Percentiles rank a stretch among this genome's conserved stretches.
phyloP scores from a whole-genome alignment of 1,140 invertebrate genomes.

The Heliconius himera region DNA sequence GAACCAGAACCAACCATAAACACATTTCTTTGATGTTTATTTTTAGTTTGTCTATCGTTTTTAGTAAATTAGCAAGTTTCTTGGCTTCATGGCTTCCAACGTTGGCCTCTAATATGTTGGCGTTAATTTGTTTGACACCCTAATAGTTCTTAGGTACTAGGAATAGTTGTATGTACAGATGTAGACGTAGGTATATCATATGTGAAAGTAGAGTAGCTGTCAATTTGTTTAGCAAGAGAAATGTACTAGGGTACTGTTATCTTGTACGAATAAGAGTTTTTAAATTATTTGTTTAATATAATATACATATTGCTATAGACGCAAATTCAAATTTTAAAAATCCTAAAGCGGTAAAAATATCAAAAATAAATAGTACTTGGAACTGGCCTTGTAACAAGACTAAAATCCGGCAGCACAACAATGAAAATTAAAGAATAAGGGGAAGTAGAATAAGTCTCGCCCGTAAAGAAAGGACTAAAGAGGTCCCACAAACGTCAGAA shows the following conservation, averaged over 20 bases:
- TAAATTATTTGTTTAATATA: neutral
- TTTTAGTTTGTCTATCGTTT: constrained; percentile 37
- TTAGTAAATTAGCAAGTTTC: constrained; percentile 34
- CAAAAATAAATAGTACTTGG: neutral
- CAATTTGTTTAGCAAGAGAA: neutral
- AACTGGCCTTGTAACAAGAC: constrained; percentile 25
- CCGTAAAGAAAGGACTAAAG: constrained; percentile 41
- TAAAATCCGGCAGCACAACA: constrained; percentile 27
- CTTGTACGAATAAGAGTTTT: neutral
- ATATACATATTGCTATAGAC: neutral
- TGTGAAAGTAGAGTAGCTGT: neutral
- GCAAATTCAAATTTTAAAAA: neutral
- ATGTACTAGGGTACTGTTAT: neutral
- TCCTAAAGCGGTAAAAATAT: neutral
- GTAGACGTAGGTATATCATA: neutral
- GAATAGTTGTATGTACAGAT: neutral
- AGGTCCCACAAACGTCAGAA: constrained; percentile 48
- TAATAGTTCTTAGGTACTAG: neutral
- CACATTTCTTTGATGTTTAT: constrained; percentile 47
- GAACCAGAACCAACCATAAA: constrained; percentile 60
- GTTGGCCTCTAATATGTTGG: neutral
- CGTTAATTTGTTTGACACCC: constrained; percentile 16
- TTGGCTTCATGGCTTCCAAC: neutral
- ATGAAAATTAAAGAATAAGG: constrained; percentile 40
- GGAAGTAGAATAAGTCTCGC: constrained; percentile 44